Evolutionary conservation across 2,888 invertebrate genomes (phyloP).

Genomic region (Blomia tropicalis): DNA sequence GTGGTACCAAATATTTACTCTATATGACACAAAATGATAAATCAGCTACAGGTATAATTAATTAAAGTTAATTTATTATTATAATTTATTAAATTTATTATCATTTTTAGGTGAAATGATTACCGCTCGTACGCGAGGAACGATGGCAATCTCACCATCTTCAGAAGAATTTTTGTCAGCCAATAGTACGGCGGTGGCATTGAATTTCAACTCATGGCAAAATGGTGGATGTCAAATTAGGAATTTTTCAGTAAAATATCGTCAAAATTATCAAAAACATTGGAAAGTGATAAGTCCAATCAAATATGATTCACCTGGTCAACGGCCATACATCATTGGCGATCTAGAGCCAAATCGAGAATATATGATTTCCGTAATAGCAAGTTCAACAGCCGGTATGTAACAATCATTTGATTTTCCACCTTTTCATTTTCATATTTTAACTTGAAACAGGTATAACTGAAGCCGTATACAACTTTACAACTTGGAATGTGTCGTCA

Average conservation of each 20-base stretch:
- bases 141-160: conserved; percentile 30
- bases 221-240: conserved; percentile 29
- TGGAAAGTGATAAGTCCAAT: conserved; percentile 25
- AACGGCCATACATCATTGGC: conserved; percentile 23
- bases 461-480: conserved; percentile 25
- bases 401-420: neutral
- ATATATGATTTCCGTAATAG: conserved; percentile 21
- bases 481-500: neutral
- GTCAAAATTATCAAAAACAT: conserved; percentile 23
- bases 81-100: neutral
- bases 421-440: neutral
- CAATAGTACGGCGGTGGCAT: conserved; percentile 27
- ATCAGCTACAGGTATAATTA: conserved; percentile 25
- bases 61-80: neutral
- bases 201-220: conserved; percentile 25
- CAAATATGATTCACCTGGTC: conserved; percentile 12
- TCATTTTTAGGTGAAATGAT: conserved; percentile 19
- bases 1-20: conserved; percentile 29
- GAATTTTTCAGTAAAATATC: conserved; percentile 26
- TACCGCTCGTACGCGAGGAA: conserved; percentile 19
- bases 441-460: conserved; percentile 17
- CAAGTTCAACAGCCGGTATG: conserved; percentile 19
- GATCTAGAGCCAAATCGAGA: conserved; percentile 17
- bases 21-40: conserved; percentile 29
- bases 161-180: conserved; percentile 25